Percentiles rank a stretch among this genome's conserved stretches.
Evolutionary conservation across 2,888 invertebrate genomes (phyloP).

Genomic region (Ichneumoninae sp.): DNA sequence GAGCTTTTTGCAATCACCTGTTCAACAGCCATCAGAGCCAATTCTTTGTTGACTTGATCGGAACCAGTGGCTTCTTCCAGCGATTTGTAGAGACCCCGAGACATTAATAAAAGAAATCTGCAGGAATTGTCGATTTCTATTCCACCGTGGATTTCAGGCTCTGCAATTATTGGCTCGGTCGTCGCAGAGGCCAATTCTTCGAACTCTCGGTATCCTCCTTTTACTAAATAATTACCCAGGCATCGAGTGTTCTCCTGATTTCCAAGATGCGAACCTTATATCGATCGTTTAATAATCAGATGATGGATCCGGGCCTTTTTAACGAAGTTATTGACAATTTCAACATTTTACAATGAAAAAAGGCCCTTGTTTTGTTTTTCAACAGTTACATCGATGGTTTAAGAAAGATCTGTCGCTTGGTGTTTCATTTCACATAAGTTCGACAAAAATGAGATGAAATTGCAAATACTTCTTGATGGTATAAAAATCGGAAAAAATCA

Average conservation of each 20-base stretch:
- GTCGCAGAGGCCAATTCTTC: slow-evolving; percentile 89
- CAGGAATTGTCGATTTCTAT: slow-evolving; percentile 91
- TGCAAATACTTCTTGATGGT: no score
- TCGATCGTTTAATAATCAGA: slow-evolving; percentile 46
- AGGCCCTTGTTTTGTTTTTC: no score
- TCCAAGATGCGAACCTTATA: slow-evolving; percentile 89
- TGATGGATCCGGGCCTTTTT: background rate
- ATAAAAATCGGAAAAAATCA: no score
- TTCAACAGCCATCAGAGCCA: slow-evolving; percentile 92
- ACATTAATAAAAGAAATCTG: slow-evolving; percentile 93
- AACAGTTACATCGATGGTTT: no score
- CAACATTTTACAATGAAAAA: no score
- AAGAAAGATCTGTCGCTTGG: no score
- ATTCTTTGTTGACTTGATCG: slow-evolving; percentile 92
- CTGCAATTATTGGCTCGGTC: slow-evolving; percentile 92
- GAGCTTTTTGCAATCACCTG: slow-evolving; percentile 84
- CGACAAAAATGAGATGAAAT: no score
- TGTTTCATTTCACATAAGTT: no score
- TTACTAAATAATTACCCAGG: slow-evolving; percentile 94
- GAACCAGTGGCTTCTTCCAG: slow-evolving; percentile 91
- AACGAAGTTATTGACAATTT: no score
- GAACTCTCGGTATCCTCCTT: slow-evolving; percentile 93
- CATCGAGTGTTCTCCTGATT: slow-evolving; percentile 94
- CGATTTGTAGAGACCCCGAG: slow-evolving; percentile 93
- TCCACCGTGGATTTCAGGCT: slow-evolving; percentile 93